phyloP scores from a whole-genome alignment of 2,888 invertebrate species.

The Gibbula magus region DNA sequence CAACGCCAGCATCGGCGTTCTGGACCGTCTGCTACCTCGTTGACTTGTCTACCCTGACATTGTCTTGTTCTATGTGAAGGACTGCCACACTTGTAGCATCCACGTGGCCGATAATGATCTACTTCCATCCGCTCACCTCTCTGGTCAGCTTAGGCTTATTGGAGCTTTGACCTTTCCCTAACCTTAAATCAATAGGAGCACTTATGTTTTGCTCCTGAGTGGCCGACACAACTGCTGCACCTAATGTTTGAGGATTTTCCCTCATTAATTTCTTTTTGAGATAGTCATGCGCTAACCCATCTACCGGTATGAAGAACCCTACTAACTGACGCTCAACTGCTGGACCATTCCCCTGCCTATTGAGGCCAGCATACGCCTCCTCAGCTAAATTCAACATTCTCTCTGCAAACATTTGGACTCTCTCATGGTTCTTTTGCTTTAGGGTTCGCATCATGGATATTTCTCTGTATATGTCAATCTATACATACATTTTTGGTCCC shows the following conservation, averaged over 20 bases:
- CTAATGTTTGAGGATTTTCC: not conserved
- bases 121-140: not conserved
- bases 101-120: not conserved
- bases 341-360: not conserved
- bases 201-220: constrained; percentile 7
- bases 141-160: not conserved
- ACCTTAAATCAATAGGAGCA: not conserved
- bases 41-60: not conserved
- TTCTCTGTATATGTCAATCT: too few relatives aligned
- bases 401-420: not conserved
- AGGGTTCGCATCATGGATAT: too few relatives aligned
- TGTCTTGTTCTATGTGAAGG: not conserved
- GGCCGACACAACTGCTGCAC: not conserved
- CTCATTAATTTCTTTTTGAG: constrained; percentile 9
- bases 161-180: not conserved
- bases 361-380: not conserved
- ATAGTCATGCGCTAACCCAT: not conserved
- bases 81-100: not conserved
- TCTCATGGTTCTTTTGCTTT: not conserved
- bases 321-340: constrained; percentile 11
- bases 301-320: constrained; percentile 18
- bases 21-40: constrained; percentile 24
- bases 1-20: not conserved
- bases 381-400: not conserved
- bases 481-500: too few relatives aligned